phyloP scores from a whole-genome alignment of 2,113 vertebrate species.

The Sander lucioperca region DNA sequence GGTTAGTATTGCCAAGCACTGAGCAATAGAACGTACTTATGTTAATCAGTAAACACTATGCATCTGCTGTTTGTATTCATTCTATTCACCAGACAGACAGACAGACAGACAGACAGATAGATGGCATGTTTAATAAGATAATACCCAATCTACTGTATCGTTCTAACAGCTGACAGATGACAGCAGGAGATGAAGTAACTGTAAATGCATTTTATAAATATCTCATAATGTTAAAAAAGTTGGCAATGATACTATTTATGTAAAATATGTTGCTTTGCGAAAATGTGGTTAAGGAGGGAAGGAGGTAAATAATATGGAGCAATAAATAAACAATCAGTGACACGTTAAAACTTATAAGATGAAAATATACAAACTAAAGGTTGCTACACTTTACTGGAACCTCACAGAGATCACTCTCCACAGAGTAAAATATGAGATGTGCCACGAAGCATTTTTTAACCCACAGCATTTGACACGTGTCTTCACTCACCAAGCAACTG shows the following conservation, averaged over 20 bases:
- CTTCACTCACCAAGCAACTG: slow-evolving; percentile 58
- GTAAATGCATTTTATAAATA: not conserved
- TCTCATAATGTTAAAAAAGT: not conserved
- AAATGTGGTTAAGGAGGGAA: not conserved
- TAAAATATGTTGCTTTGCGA: not conserved
- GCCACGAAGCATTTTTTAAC: slow-evolving; percentile 57
- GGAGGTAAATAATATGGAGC: not conserved
- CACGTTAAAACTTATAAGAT: not conserved
- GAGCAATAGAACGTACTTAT: slow-evolving; percentile 4
- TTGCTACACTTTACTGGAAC: not conserved
- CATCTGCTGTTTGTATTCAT: not conserved
- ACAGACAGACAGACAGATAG: not conserved
- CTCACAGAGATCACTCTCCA: slow-evolving; percentile 6
- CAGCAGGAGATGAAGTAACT: not conserved
- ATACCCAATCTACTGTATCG: not conserved
- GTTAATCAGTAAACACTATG: not conserved
- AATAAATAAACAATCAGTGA: not conserved
- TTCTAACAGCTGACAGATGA: not conserved
- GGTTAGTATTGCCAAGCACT: not conserved
- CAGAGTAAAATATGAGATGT: slow-evolving; percentile 45
- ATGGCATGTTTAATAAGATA: not conserved
- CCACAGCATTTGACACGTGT: slow-evolving; percentile 64
- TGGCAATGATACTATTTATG: not conserved
- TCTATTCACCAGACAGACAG: not conserved
- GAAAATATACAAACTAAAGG: not conserved